Evolutionary conservation across 2,888 invertebrate species (phyloP).

Genomic region (Acanthosepion pharaonis): DNA sequence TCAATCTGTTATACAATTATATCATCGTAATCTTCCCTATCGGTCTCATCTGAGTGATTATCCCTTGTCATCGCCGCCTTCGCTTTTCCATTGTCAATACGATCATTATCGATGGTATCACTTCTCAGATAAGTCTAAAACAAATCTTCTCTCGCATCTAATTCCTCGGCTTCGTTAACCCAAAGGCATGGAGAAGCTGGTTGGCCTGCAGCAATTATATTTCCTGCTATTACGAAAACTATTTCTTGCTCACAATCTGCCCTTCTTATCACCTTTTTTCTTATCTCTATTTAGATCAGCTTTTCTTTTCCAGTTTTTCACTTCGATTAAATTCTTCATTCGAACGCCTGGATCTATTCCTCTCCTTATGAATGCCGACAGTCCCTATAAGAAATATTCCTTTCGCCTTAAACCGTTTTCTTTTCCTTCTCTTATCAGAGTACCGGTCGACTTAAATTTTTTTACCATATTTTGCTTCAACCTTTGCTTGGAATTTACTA

Average conservation of each 20-base stretch:
- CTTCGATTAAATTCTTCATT: not conserved
- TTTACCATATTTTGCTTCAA: not conserved
- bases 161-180: not conserved
- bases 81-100: not conserved
- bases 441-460: not conserved
- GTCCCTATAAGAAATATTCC: not conserved
- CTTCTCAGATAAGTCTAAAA: not conserved
- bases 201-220: not conserved
- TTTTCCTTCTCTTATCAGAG: not conserved
- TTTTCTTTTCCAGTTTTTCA: not conserved
- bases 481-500: not conserved
- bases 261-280: conserved; percentile 15
- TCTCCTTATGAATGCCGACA: not conserved
- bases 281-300: not conserved
- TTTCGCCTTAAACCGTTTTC: not conserved
- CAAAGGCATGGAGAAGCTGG: not conserved
- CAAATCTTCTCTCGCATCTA: not conserved
- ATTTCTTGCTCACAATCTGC: not conserved
- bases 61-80: not conserved
- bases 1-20: not conserved
- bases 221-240: not conserved
- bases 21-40: not conserved
- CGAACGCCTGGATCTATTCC: not conserved
- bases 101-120: not conserved
- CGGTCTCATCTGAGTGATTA: not conserved